Evolutionary conservation across 2,113 vertebrate genomes (phyloP), one percentile per base, ranked within the genome.

Genomic region (Cephalophus harveyi): DNA sequence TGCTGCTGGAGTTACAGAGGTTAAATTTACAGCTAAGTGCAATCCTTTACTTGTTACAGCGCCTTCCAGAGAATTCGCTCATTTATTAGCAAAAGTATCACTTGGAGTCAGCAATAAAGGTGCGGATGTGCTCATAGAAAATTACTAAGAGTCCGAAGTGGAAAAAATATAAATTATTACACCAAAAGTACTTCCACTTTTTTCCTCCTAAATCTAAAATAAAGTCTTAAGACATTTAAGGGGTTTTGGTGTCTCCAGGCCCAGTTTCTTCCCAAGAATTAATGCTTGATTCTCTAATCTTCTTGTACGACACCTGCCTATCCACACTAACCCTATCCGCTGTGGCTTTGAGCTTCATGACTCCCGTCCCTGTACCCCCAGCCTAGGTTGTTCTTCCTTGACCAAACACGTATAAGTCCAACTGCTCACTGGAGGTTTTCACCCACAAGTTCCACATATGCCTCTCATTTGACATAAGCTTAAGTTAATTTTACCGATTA

Each of bases 21-120:
- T 97, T 97, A 97, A 90, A 94, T 89, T 59, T 87, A 83, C 40
- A 85, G 92, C 79, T 90, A 57, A 86, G 62, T 82, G 88, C 82
- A 96, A 84, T 81, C 46, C 90, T 96, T 96, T 91, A 93, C 87
- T 82, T 55, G 1, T 91, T 96, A 67, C 2, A 74, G 92, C 78
- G 52, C 27, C 89, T 98, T 95, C 95, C 82, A 78, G 76, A 97
- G 30, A 55, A 88, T 82, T 97, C 59, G 57, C 86, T 94, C 91
- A 82, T 95, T 89, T 97, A 96, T 97, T 97, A 97, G 95, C 85
- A 92, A 97, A 97, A 96, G 86, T 88, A 95, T 76, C 48, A 54
- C 90, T 95, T 74, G 79, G 94, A 95, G 87, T 96, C 97, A 91
- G 89, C 92, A 90, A 46, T 88, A 91, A 96, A 95, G 67, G n/a